phyloP scores from a whole-genome alignment of 2,888 invertebrate species.

The Plebejus melissa region DNA sequence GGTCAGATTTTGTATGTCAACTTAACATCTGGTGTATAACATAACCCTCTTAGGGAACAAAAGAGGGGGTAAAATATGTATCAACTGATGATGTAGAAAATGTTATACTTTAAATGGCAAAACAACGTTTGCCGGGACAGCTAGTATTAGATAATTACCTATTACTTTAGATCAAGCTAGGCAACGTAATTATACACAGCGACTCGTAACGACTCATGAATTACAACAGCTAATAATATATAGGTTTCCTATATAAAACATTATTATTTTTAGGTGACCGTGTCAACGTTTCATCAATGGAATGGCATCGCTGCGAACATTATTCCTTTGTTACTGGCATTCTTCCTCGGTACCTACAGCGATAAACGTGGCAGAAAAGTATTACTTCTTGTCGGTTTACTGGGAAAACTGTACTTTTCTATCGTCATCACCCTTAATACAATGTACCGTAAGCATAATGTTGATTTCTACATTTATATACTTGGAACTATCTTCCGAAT shows the following conservation, averaged over 20 bases:
- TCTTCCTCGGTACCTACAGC: constrained; percentile 90
- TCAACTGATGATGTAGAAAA: too few species aligned
- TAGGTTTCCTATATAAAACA: neutral
- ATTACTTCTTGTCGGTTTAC: constrained; percentile 84
- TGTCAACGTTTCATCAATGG: constrained; percentile 87
- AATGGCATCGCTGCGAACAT: constrained; percentile 86
- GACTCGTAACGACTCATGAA: neutral
- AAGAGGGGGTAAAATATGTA: too few species aligned
- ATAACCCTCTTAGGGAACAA: too few species aligned
- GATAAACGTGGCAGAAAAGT: constrained; percentile 88
- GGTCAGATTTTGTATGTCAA: too few species aligned
- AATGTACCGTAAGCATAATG: constrained; percentile 61
- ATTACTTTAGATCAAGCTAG: neutral
- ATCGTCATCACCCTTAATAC: constrained; percentile 86
- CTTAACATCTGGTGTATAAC: too few species aligned
- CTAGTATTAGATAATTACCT: too few species aligned
- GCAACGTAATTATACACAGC: neutral
- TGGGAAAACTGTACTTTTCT: constrained; percentile 87
- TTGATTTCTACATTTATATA: neutral
- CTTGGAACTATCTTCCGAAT: too few species aligned
- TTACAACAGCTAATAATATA: neutral
- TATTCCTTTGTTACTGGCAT: constrained; percentile 86
- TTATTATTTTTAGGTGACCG: constrained; percentile 77
- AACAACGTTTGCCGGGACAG: too few species aligned
- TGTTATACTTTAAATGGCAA: too few species aligned